phyloP scores from a whole-genome alignment of 2,888 invertebrate species.

The Antheraea yamamai region DNA sequence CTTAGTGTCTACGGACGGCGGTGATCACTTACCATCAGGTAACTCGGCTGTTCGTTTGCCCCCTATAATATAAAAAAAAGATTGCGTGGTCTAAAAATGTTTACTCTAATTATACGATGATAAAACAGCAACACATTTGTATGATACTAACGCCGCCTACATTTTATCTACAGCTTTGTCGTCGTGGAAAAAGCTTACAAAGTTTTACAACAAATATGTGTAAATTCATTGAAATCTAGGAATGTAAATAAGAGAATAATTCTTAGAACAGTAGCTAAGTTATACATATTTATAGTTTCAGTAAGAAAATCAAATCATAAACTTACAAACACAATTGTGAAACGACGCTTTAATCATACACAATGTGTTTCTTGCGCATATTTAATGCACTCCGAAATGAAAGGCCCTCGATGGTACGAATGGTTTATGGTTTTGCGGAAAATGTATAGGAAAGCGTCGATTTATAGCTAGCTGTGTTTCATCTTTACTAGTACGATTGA shows the following conservation, averaged over 20 bases:
- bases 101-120: too few species aligned
- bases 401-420: constrained; percentile 33
- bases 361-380: constrained; percentile 29
- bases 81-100: too few species aligned
- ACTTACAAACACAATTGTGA: constrained; percentile 23
- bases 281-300: neutral
- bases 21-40: too few species aligned
- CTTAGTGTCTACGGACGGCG: too few species aligned
- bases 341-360: constrained; percentile 33
- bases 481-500: neutral
- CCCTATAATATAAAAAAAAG: too few species aligned
- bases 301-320: constrained; percentile 11
- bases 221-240: neutral
- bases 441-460: constrained; percentile 34
- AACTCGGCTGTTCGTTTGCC: too few species aligned
- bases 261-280: neutral
- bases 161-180: too few species aligned
- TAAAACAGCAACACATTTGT: too few species aligned
- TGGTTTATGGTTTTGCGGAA: constrained; percentile 36
- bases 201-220: neutral
- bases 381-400: constrained; percentile 34
- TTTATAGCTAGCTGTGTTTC: constrained; percentile 26
- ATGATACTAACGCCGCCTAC: too few species aligned
- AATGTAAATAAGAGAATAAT: neutral
- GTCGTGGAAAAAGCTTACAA: too few species aligned